Conservation (phyloP, 2,888 invertebrate genomes). For the Campopleginae sp. region DNA sequence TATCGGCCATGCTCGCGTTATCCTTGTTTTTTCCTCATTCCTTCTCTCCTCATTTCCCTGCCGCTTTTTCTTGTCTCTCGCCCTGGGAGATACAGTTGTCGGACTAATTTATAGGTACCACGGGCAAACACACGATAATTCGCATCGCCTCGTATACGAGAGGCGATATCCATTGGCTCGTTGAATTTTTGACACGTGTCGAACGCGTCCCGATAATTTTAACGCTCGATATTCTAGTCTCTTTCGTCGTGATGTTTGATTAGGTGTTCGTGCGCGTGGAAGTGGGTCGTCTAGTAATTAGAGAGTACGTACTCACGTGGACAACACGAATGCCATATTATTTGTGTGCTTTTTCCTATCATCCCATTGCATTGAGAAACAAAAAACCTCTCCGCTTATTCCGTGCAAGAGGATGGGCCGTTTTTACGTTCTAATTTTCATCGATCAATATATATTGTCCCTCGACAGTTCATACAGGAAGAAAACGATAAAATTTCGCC, state of each 20-base stretch:
- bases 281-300: constrained; percentile 67
- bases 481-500: background rate
- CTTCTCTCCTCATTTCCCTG: background rate
- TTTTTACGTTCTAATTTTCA: constrained; percentile 26
- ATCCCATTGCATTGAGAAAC: background rate
- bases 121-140: constrained; percentile 12
- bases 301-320: constrained; percentile 50
- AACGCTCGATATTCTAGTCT: constrained; percentile 59
- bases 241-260: constrained; percentile 59
- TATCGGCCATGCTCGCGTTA: constrained; percentile 23
- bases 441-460: background rate
- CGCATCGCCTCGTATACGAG: constrained; percentile 18
- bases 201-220: constrained; percentile 65
- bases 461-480: constrained; percentile 7
- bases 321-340: constrained; percentile 49
- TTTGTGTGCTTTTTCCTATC: constrained; percentile 54
- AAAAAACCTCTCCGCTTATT: constrained; percentile 19
- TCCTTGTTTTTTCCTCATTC: constrained; percentile 6
- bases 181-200: constrained; percentile 65
- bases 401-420: constrained; percentile 7
- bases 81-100: constrained; percentile 48
- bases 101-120: constrained; percentile 60
- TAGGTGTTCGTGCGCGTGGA: constrained; percentile 64
- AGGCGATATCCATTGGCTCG: constrained; percentile 51
- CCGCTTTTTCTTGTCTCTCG: background rate